Evolutionary conservation across 2,797 vertebrate genomes (phyloP), one percentile per base, ranked within the genome.

Genomic region (Momotus momota): DNA sequence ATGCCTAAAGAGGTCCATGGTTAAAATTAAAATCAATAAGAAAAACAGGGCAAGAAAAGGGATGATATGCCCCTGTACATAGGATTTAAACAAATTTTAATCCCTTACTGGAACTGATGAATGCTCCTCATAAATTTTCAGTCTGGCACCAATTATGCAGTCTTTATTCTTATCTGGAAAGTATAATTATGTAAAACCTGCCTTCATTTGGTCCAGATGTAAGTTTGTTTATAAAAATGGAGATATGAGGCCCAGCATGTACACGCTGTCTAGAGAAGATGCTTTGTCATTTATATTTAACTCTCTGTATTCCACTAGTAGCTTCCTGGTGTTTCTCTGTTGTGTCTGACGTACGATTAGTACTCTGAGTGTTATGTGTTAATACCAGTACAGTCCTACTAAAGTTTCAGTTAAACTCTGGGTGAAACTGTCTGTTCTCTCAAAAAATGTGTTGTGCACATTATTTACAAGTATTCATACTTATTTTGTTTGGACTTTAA

Each of bases 161-260:
- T 54, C 21, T 71, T 92, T 94, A 73, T 91, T 93, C 35, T 95
- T 80, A 80, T 73, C 70, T 91, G 78, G 31, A 86, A 92, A 73
- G 33, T 71, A 41, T 64, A 67, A 48, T 91, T 83, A 88, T 73
- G 35, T 66, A 93, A 93, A 92, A 78, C 20, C 55, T 79, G 40
- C 20, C 14, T 81, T 70, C 62, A 81, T 70, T 65, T 86, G 23
- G 10, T 22, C 62, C 67, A 64, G 29, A 29, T 72, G n/a, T 84
- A 71, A 86, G 41, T 75, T 75, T 86, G 64, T 77, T 43, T 57
- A 85, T 62, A 74, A 86, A 82, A 81, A 67, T 27, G 29, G 79
- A 87, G 43, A 18, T 43, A 40, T 26, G 21, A 55, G 31, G 25
- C 19, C 23, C 31, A 86, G 15, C 21, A 52, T 61, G 14, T 52